A percentile compares a stretch with the other conserved stretches of the same genome.
Conservation (phyloP, 1,140 invertebrate genomes). For the Sminthurides bifidus region DNA sequence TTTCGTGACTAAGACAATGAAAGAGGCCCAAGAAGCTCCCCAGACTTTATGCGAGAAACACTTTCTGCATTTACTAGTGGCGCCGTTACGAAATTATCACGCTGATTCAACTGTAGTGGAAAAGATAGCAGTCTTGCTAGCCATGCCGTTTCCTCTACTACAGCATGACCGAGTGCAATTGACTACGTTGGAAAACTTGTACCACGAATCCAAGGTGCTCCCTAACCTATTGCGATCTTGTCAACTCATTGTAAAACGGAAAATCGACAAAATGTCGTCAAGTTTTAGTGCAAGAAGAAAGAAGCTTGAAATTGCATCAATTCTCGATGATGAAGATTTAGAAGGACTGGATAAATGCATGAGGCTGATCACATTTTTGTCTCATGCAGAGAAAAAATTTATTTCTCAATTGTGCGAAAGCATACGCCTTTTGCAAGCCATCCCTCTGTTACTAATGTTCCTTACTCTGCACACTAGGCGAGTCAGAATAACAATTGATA, state of each 20-base stretch:
- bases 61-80: slow-evolving; percentile 33
- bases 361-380: slow-evolving; percentile 38
- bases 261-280: slow-evolving; percentile 16
- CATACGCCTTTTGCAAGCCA: slow-evolving; percentile 51
- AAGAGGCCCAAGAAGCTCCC: slow-evolving; percentile 30
- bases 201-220: slow-evolving; percentile 35
- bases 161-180: slow-evolving; percentile 21
- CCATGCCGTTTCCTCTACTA: slow-evolving; percentile 33
- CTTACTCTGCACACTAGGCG: slow-evolving; percentile 47
- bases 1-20: slow-evolving; percentile 43
- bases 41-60: slow-evolving; percentile 30
- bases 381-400: slow-evolving; percentile 55
- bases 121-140: slow-evolving; percentile 33
- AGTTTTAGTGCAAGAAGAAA: slow-evolving; percentile 12
- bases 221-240: slow-evolving; percentile 34
- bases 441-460: slow-evolving; percentile 39
- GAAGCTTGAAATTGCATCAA: neutral
- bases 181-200: slow-evolving; percentile 23
- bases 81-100: slow-evolving; percentile 34
- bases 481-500: slow-evolving; percentile 47
- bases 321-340: slow-evolving; percentile 21
- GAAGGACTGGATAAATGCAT: slow-evolving; percentile 22
- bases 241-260: slow-evolving; percentile 32
- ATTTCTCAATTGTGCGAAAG: slow-evolving; percentile 65
- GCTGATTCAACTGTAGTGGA: slow-evolving; percentile 33